phyloP scores from a whole-genome alignment of 2,888 invertebrate species.

The Tetrapedia diversipes region DNA sequence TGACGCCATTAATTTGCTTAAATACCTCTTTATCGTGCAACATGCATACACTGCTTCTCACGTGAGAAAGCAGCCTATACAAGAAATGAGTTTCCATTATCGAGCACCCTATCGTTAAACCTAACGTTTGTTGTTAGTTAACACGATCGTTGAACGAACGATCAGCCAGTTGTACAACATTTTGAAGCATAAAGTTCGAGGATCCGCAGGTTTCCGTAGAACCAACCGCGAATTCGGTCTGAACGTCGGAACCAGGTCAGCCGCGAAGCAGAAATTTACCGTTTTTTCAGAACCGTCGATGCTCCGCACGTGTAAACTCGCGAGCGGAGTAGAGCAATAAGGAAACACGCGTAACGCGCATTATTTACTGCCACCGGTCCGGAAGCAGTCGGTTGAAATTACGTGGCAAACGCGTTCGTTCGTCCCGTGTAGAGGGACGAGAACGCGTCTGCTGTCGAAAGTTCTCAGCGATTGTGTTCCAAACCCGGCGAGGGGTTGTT shows the following conservation, averaged over 20 bases:
- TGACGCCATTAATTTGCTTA: no score
- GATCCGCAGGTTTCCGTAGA: background rate
- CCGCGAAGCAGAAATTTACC: background rate
- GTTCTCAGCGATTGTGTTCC: background rate
- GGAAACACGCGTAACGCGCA: conserved; percentile 52
- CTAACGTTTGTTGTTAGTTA: background rate
- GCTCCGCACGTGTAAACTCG: conserved; percentile 18
- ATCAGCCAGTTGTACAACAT: background rate
- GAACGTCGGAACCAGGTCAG: conserved; percentile 13
- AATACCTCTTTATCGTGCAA: no score
- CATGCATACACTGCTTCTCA: no score
- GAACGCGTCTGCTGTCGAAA: conserved; percentile 17
- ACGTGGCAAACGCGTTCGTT: conserved; percentile 44
- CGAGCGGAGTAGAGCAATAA: conserved; percentile 38
- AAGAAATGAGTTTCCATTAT: no score
- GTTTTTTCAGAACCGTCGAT: conserved; percentile 10
- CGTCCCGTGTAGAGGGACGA: no score
- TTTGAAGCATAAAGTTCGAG: background rate
- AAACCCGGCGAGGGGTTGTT: conserved; percentile 2
- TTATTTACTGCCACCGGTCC: conserved; percentile 56
- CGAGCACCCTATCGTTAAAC: no score
- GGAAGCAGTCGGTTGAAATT: conserved; percentile 59
- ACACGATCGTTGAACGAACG: background rate
- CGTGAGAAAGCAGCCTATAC: no score
- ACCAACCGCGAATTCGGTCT: background rate